A percentile compares a stretch with the other conserved stretches of the same genome.
Evolutionary conservation across 2,797 vertebrate species (phyloP).

Genomic region (Coreius guichenoti): DNA sequence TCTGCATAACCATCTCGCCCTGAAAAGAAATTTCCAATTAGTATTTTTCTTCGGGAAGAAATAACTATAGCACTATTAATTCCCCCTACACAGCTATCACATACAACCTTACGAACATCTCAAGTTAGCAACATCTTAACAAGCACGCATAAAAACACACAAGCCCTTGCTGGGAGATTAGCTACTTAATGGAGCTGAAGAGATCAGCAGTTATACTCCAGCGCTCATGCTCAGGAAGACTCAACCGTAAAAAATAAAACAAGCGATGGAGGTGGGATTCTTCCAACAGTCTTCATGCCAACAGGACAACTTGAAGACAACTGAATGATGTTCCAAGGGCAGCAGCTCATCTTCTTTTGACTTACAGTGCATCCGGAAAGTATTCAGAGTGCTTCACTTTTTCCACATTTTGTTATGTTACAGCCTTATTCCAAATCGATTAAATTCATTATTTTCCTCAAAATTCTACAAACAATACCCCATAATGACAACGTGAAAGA

Average conservation of each 20-base stretch:
- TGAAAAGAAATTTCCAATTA: not conserved
- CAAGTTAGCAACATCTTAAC: constrained; percentile 61
- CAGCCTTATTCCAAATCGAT: no score
- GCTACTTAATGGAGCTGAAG: constrained; percentile 62
- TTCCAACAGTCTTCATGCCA: constrained; percentile 10
- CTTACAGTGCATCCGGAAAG: no score
- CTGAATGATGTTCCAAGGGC: not conserved
- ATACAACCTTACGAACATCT: not conserved
- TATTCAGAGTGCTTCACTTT: no score
- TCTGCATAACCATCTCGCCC: not conserved
- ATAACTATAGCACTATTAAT: constrained; percentile 13
- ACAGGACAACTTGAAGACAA: constrained; percentile 4
- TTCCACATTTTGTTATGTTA: no score
- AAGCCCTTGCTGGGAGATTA: constrained; percentile 56
- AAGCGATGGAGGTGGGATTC: not conserved
- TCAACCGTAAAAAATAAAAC: constrained; percentile 43
- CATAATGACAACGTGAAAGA: no score
- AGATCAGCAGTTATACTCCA: constrained; percentile 21
- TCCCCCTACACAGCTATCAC: constrained; percentile 31
- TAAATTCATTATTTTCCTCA: no score
- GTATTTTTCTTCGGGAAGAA: not conserved
- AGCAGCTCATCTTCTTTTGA: not conserved
- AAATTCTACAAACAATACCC: no score
- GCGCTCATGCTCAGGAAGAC: constrained; percentile 20
- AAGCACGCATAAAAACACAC: constrained; percentile 28